Evolutionary conservation across 2,797 vertebrate species (phyloP).

Genomic region (Holocentrus rufus): DNA sequence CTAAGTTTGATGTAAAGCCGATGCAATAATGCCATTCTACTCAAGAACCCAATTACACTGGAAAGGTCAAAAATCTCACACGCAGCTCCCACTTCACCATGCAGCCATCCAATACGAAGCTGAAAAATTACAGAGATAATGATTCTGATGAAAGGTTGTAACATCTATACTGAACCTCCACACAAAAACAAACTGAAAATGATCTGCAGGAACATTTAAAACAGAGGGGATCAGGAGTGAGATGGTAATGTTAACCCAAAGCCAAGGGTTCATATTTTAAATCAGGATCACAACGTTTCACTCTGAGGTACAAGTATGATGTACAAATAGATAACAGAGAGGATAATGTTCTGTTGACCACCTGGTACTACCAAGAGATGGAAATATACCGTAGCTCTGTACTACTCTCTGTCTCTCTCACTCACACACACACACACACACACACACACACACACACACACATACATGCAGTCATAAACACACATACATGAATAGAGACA

Average conservation of each 20-base stretch:
- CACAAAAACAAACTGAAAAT: constrained; percentile 27
- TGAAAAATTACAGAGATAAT: constrained; percentile 47
- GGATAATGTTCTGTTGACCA: constrained; percentile 46
- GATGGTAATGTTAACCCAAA: constrained; percentile 15
- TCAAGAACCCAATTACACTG: constrained; percentile 25
- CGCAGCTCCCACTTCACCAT: constrained; percentile 17
- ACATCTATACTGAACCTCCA: constrained; percentile 53
- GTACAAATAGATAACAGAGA: constrained; percentile 35
- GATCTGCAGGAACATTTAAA: constrained; percentile 27
- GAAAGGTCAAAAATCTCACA: constrained; percentile 58
- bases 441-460: constrained; percentile 1
- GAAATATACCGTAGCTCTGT: constrained; percentile 29
- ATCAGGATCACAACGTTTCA: constrained; percentile 45
- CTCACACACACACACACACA: background rate
- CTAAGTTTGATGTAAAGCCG: background rate
- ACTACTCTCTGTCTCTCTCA: background rate
- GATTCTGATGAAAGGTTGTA: constrained; percentile 38
- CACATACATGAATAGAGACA: constrained; percentile 21
- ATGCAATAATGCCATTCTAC: constrained; percentile 20
- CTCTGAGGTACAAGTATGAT: constrained; percentile 57
- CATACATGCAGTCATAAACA: background rate
- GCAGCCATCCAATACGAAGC: constrained; percentile 6
- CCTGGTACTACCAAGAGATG: constrained; percentile 44
- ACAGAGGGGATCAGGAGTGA: background rate
- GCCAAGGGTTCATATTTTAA: constrained; percentile 27